These are phyloP conservation scores for Coilia nasus DNA, from an alignment of 2,797 vertebrate species.

Conservation along the genomic window DNA sequence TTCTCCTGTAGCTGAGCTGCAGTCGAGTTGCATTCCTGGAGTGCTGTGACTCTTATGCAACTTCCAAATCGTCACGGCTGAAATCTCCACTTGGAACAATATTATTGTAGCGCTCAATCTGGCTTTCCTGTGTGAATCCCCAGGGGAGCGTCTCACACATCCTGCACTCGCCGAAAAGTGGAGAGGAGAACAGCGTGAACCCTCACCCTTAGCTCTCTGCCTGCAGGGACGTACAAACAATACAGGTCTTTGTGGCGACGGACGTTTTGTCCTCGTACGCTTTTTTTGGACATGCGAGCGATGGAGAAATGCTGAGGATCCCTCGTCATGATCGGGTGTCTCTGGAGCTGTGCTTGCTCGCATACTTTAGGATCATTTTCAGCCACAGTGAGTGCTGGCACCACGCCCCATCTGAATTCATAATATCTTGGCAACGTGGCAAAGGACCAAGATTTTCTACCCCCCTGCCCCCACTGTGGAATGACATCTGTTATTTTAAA, in stretches of 20 bases:
- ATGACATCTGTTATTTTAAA: not conserved
- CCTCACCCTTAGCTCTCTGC: not conserved
- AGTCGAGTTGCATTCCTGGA: slow-evolving; percentile 47
- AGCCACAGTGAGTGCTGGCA: not conserved
- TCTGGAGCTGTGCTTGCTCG: not conserved
- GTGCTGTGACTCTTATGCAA: slow-evolving; percentile 65
- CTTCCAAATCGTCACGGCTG: slow-evolving; percentile 47
- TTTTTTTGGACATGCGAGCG: not conserved
- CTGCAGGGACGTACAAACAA: not conserved
- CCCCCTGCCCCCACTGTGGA: not conserved
- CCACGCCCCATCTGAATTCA: not conserved
- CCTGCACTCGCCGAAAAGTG: slow-evolving; percentile 16
- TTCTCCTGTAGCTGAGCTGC: not conserved
- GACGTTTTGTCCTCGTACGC: slow-evolving; percentile 17
- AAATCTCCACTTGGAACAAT: slow-evolving; percentile 54
- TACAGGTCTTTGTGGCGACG: not conserved
- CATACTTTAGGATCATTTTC: not conserved
- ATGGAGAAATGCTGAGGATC: not conserved
- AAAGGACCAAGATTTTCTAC: not conserved
- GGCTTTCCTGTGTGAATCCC: slow-evolving; percentile 45
- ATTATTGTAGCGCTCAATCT: slow-evolving; percentile 43
- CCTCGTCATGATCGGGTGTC: not conserved
- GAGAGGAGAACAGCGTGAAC: not conserved
- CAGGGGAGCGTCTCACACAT: slow-evolving; percentile 52
- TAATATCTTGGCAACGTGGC: not conserved